Percentiles rank a stretch among this genome's conserved stretches.
These are phyloP conservation scores for Caenorhabditis parvicauda DNA, from an alignment of 2,888 invertebrate genomes.

Conservation along the genomic window DNA sequence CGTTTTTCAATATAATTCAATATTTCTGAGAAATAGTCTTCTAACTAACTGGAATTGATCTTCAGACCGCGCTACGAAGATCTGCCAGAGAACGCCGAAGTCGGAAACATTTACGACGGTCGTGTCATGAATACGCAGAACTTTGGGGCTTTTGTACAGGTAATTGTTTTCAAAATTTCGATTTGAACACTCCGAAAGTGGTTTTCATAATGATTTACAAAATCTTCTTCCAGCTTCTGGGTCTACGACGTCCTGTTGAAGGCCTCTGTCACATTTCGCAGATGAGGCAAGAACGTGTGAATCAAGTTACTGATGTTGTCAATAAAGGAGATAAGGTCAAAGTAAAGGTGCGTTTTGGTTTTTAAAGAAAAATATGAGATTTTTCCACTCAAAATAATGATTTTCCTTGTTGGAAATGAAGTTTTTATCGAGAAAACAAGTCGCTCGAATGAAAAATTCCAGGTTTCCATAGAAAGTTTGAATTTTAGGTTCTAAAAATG, in stretches of 20 bases:
- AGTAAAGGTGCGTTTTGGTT: conserved; percentile 73
- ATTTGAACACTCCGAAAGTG: too few relatives aligned
- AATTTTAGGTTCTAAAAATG: conserved; percentile 77
- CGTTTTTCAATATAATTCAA: too few relatives aligned
- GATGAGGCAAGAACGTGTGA: conserved; percentile 72
- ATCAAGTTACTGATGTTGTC: conserved; percentile 89
- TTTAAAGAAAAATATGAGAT: too few relatives aligned
- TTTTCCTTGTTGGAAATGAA: too few relatives aligned
- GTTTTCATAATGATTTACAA: background rate
- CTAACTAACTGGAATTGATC: too few relatives aligned
- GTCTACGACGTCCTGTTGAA: conserved; percentile 82
- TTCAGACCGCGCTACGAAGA: conserved; percentile 1
- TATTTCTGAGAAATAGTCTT: too few relatives aligned
- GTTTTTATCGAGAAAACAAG: background rate
- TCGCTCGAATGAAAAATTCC: background rate
- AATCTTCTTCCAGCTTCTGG: conserved; percentile 73
- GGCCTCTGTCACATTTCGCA: conserved; percentile 93
- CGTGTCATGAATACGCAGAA: conserved; percentile 91
- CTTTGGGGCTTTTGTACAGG: conserved; percentile 93
- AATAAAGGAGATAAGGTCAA: conserved; percentile 76
- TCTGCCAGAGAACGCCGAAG: conserved; percentile 64
- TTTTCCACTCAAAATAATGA: too few relatives aligned
- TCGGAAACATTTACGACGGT: conserved; percentile 80
- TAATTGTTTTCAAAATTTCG: too few relatives aligned
- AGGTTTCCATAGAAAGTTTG: too few relatives aligned